These are phyloP conservation scores for Pterostichus niger DNA, from an alignment of 2,888 invertebrate genomes.

Conservation along the genomic window DNA sequence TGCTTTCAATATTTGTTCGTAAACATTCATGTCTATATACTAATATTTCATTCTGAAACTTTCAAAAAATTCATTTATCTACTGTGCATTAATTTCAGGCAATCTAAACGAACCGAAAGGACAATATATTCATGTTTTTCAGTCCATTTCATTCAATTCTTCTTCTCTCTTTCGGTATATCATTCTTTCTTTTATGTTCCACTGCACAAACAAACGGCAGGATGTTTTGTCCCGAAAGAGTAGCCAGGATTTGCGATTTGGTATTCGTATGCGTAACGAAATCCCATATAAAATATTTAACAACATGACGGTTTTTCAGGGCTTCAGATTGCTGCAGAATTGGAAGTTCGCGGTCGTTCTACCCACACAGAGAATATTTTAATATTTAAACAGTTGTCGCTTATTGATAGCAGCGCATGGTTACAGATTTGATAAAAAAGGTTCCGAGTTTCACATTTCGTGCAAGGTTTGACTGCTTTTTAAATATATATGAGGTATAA, in stretches of 20 bases:
- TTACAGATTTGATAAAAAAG: slow-evolving; percentile 45
- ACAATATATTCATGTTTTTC: slow-evolving; percentile 43
- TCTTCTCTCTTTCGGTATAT: slow-evolving; percentile 31
- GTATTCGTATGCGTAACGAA: slow-evolving; percentile 51
- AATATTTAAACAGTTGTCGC: slow-evolving; percentile 41
- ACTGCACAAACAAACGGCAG: slow-evolving; percentile 1
- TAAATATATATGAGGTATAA: slow-evolving; percentile 42
- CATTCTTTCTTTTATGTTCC: slow-evolving; percentile 38
- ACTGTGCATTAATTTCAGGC: not conserved
- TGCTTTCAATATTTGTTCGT: slow-evolving; percentile 15
- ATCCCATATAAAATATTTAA: slow-evolving; percentile 50
- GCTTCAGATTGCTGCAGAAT: slow-evolving; percentile 11
- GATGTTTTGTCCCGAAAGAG: not conserved
- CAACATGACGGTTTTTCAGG: slow-evolving; percentile 34
- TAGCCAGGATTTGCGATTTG: slow-evolving; percentile 26
- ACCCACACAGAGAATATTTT: slow-evolving; percentile 30
- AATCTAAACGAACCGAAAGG: not conserved
- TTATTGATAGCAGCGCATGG: slow-evolving; percentile 34
- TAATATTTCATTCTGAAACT: not conserved
- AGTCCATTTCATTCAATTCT: slow-evolving; percentile 46
- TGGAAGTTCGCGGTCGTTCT: not conserved
- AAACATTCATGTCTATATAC: not conserved
- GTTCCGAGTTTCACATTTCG: slow-evolving; percentile 15
- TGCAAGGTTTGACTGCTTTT: not conserved
- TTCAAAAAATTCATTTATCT: not conserved